Base-by-base conservation (phyloP, 2,888 invertebrate genomes). In the Sialis fuliginosa region DNA sequence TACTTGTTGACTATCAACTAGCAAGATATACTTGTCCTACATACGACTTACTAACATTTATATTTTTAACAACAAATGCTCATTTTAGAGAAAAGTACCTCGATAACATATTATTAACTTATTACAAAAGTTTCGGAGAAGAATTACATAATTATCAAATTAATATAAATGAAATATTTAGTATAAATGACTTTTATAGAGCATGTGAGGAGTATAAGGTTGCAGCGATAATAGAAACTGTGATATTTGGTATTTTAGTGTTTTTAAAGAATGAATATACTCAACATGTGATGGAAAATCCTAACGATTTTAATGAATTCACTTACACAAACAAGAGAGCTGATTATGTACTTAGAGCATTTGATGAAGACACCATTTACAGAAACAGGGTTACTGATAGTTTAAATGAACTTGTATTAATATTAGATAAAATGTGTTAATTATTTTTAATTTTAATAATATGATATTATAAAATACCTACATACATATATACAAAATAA, bases 1-100 rank as follows among this genome's bases (percentile, higher is more conserved):
- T 76, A 33, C 58, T 84, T 7, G 73, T 85, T 2, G 84, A 84
- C 60, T 84, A 76, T 55, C 83, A 83, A 61, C 66, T 80, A 44
- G 64, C 72, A 0, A 68, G 77, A 31, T 81, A 76, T 57, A 72
- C 72, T 8, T 79, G 81, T 0, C 75, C 78, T 1, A 71, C 74
- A 31, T 65, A 75, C 34, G 83, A 84, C 54, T 63, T 79, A 2
- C 68, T 74, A 58, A 60, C 71, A 31, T 61, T 74, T 30, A 59
- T 79, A 2, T 70, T 71, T 54, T 66, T 76, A 45, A 74, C 73
- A 54, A 61, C 74, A 33, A 64, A 70, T 9, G 60, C 64, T 2
- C 59, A 60, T 44, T 66, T 69, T 47, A 62, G 77, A n/a, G 62
- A 70, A 51, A 54, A 62, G n/a, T 64, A 77, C 54, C 61, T 74